These are phyloP conservation scores for Schizopygopsis malacanthus DNA, from an alignment of 2,797 vertebrate species.

Conservation along the genomic window DNA sequence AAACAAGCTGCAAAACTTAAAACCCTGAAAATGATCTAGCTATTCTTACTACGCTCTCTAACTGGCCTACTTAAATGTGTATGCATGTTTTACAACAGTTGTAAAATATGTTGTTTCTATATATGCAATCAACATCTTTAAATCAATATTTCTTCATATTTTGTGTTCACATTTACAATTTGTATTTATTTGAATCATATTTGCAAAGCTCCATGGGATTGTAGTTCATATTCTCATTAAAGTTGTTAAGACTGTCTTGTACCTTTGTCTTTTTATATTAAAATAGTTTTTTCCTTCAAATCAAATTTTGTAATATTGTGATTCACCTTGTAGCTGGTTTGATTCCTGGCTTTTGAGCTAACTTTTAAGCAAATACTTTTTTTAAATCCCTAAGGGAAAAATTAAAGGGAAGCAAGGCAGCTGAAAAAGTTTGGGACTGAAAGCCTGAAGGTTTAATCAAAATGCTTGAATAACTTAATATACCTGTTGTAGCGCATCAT, in stretches of 20 bases:
- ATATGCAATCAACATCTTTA: neutral
- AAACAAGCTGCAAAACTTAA: neutral
- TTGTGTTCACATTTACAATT: neutral
- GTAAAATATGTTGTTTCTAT: neutral
- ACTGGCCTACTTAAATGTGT: neutral
- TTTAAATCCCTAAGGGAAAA: too few species aligned
- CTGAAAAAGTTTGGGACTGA: neutral
- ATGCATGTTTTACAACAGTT: neutral
- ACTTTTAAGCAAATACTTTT: neutral
- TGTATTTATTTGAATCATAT: neutral
- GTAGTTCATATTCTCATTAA: too few species aligned
- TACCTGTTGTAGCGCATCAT: neutral
- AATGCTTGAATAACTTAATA: neutral
- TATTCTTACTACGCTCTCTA: neutral
- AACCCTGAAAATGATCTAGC: neutral
- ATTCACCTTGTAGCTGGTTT: neutral
- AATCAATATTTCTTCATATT: neutral
- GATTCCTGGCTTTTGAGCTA: neutral
- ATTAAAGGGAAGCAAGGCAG: neutral
- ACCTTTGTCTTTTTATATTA: neutral
- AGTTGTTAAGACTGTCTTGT: neutral
- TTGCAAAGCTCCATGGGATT: neutral
- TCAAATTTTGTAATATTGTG: neutral
- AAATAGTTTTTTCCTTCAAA: neutral
- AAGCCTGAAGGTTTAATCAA: neutral